Evolutionary conservation across 2,888 invertebrate species (phyloP).

Genomic region (Flexamia atlantica): DNA sequence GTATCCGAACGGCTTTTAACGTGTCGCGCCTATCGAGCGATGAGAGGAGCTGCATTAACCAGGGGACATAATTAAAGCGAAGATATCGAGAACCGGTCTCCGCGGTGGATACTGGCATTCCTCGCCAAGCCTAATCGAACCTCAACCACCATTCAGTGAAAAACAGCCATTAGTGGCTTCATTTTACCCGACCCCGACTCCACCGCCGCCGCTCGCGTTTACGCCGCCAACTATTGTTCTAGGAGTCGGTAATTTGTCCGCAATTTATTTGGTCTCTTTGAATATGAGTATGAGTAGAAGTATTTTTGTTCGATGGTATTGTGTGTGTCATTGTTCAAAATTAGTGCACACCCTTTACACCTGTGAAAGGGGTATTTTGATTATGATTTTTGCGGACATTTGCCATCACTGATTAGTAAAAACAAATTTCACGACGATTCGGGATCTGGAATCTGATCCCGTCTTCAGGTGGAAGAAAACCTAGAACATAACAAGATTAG

Average conservation of each 20-base stretch:
- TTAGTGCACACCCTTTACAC: no score
- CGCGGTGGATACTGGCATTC: constrained; percentile 38
- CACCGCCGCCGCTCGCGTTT: neutral
- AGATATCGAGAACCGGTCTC: constrained; percentile 54
- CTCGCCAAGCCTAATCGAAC: constrained; percentile 36
- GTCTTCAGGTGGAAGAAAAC: no score
- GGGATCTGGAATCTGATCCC: no score
- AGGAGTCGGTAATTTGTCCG: neutral
- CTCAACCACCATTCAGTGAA: constrained; percentile 30
- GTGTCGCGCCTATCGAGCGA: constrained; percentile 51
- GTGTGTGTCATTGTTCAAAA: no score
- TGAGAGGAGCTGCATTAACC: constrained; percentile 53
- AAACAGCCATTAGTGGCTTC: constrained; percentile 49
- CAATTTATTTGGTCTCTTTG: neutral
- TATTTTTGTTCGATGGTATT: no score
- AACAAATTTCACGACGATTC: no score
- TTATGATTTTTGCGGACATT: no score
- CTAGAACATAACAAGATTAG: no score
- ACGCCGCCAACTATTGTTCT: neutral
- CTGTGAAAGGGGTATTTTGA: no score
- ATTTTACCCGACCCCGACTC: neutral
- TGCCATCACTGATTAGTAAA: no score
- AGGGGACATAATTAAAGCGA: constrained; percentile 57
- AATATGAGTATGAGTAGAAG: no score
- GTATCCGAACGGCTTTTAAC: constrained; percentile 51